Evolutionary conservation across 2,888 invertebrate species (phyloP).

Genomic region (Celastrina argiolus): DNA sequence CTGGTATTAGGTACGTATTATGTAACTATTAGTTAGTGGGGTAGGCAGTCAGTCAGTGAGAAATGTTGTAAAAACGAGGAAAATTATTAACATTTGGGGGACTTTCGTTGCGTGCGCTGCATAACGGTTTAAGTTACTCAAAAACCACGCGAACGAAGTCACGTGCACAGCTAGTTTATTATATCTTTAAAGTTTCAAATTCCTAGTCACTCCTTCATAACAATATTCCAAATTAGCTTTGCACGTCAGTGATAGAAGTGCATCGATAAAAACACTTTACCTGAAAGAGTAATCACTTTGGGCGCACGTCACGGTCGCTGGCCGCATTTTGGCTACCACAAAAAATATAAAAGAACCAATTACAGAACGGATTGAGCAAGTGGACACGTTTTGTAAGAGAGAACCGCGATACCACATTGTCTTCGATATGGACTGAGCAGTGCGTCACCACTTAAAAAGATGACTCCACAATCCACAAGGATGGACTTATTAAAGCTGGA

Average conservation of each 20-base stretch:
- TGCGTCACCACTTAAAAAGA: constrained; percentile 27
- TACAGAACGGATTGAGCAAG: constrained; percentile 5
- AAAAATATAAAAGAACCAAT: constrained; percentile 21
- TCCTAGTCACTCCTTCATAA: background rate
- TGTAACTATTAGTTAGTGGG: no score
- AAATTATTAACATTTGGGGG: no score
- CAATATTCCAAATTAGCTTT: background rate
- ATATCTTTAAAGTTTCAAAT: no score
- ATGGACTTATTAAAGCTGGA: constrained; percentile 10
- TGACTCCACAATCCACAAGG: constrained; percentile 20
- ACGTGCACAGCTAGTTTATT: no score
- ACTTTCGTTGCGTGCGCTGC: no score
- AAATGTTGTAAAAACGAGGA: no score
- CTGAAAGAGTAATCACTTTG: background rate
- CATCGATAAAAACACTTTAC: constrained; percentile 13
- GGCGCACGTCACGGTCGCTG: constrained; percentile 14
- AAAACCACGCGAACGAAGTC: no score
- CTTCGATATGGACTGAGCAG: constrained; percentile 18
- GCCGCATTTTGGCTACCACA: constrained; percentile 23
- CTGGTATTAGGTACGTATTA: no score
- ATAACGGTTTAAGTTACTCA: no score
- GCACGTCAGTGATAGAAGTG: background rate
- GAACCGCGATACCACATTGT: constrained; percentile 28
- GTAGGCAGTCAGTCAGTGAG: no score
- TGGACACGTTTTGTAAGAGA: constrained; percentile 17